phyloP scores from a whole-genome alignment of 2,113 vertebrate genomes.

The Osmerus mordax region DNA sequence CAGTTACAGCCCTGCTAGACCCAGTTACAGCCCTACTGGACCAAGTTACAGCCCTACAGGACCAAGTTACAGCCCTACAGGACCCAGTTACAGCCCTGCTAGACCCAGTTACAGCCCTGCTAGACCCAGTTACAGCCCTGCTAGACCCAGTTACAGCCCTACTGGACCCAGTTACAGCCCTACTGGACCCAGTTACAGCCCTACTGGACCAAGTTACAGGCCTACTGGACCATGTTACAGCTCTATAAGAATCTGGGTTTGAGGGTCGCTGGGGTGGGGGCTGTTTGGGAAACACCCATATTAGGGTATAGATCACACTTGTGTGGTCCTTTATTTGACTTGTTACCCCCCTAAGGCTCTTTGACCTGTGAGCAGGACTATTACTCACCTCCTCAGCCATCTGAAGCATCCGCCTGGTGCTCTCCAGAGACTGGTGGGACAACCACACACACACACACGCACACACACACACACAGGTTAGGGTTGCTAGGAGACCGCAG shows the following conservation, averaged over 20 bases:
- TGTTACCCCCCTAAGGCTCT: too few species aligned
- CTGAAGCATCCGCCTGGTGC: conserved; percentile 91
- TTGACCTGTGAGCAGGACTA: conserved; percentile 5
- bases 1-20: too few species aligned
- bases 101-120: not conserved
- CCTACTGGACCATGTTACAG: too few species aligned
- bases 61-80: not conserved
- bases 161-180: not conserved
- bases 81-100: too few species aligned
- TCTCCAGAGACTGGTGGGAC: conserved; percentile 87
- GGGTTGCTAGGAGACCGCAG: not conserved
- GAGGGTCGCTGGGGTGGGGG: too few species aligned
- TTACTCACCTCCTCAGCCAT: conserved; percentile 90
- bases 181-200: too few species aligned
- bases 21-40: too few species aligned
- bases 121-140: not conserved
- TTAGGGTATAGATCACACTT: too few species aligned
- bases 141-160: not conserved
- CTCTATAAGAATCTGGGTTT: too few species aligned
- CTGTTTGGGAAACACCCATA: too few species aligned
- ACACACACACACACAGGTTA: not conserved
- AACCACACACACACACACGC: conserved; percentile 7
- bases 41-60: too few species aligned
- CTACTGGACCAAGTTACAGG: not conserved
- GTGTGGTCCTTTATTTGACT: too few species aligned